Conservation (phyloP, 1,140 invertebrate genomes). For the Lerema accius region DNA sequence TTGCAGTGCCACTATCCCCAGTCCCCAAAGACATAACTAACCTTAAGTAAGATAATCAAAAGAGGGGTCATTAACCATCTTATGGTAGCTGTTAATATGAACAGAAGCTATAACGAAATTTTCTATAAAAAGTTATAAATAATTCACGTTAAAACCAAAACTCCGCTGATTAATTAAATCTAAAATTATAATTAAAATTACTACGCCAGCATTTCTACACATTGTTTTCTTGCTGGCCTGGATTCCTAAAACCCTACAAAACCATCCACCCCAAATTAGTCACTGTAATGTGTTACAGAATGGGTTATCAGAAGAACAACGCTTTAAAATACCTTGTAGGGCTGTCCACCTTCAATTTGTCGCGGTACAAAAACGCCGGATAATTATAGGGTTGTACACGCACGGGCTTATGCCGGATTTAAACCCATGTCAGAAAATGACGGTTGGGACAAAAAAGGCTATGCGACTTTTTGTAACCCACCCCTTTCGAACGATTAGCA, state of each 20-base stretch:
- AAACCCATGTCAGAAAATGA: conserved; percentile 20
- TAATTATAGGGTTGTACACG: conserved; percentile 17
- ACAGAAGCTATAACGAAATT: no score
- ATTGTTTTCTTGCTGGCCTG: conserved; percentile 7
- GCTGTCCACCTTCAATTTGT: conserved; percentile 12
- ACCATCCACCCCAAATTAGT: not conserved
- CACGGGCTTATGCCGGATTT: conserved; percentile 10
- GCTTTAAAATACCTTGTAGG: conserved; percentile 20
- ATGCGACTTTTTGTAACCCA: conserved; percentile 1
- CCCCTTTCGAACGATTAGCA: conserved; percentile 1
- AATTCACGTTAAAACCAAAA: no score
- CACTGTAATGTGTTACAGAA: conserved; percentile 12
- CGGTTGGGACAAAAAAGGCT: conserved; percentile 7
- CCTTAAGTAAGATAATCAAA: no score
- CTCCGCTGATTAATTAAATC: not conserved
- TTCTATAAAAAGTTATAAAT: no score
- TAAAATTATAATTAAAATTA: conserved; percentile 7
- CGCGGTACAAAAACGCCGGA: conserved; percentile 11
- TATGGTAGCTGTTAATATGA: no score
- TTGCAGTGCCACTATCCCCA: no score
- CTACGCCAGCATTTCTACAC: not conserved
- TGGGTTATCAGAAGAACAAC: conserved; percentile 7
- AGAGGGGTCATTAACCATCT: no score
- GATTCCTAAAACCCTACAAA: not conserved
- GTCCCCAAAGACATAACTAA: no score